Evolutionary conservation across 2,888 invertebrate genomes (phyloP), one percentile per base, ranked within the genome.

Genomic region (Onchidella celtica): DNA sequence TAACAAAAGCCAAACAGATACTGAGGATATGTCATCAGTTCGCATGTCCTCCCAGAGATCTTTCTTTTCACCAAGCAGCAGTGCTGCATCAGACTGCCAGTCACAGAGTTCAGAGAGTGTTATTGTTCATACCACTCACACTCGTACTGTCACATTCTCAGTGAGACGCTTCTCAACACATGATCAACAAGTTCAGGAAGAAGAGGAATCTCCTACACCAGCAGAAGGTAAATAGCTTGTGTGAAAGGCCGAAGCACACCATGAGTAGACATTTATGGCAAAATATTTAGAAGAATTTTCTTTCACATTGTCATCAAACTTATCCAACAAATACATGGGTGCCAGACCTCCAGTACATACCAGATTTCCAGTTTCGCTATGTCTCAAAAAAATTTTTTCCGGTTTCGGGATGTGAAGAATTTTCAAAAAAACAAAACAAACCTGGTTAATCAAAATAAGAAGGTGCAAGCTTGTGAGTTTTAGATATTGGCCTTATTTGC

Each of bases 81-180:
- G 90, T 83, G 87, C 86, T 80, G 87, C 88, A 24, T 88, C 89
- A 74, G 88, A 87, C 34, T 88, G 90, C 59, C 84, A 84, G 69
- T 85, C 85, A 29, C 89, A 88, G 75, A 89, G 88, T 83, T 89
- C 89, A 38, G 90, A 92, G 47, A 92, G 91, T 87, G 90, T 91
- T 14, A 89, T 91, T 73, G 89, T 92, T 38, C 90, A 92, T 78
- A 89, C 91, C 61, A 92, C 92, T 72, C 90, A 92, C 82, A 89
- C 92, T 17, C 88, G 91, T 82, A 92, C 92, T 61, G 90, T 92
- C 24, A 92, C 92, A n/a, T 92, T 91, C 78, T 92, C 92, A n/a
- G 89, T 92, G 63, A 84, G 92, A 27, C 88, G 90, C 70, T 92
- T 90, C 85, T 88, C 90, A 0, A 89, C 91, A 66, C 85, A 85